A percentile compares a stretch with the other conserved stretches of the same genome.
Evolutionary conservation across 92 coral and sea anemone genomes (phyloP).

Genomic region (Zoanthus gigantus): DNA sequence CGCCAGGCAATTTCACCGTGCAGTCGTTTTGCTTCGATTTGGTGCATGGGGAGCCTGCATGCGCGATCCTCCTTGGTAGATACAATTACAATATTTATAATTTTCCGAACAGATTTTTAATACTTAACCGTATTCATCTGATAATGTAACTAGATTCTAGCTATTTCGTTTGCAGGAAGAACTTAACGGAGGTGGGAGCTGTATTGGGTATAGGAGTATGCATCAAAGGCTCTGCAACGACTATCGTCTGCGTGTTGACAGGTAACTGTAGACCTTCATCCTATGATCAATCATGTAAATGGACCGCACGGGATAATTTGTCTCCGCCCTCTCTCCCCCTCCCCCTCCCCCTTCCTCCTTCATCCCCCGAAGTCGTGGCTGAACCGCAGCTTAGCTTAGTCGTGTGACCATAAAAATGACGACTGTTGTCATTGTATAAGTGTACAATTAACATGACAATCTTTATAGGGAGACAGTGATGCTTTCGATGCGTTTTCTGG

Average conservation of each 20-base stretch:
- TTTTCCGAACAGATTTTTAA: not conserved
- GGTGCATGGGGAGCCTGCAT: not conserved
- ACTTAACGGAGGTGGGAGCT: constrained; percentile 27
- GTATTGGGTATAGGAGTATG: constrained; percentile 39
- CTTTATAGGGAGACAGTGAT: constrained; percentile 29
- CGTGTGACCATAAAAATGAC: constrained; percentile 22
- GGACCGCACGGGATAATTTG: constrained; percentile 1
- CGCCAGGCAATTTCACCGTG: not conserved
- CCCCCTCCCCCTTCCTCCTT: not conserved
- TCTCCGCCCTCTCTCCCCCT: too few species aligned
- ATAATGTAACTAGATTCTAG: not conserved
- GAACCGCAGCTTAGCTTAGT: not conserved
- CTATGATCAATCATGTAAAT: constrained; percentile 18
- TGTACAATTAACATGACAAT: constrained; percentile 29
- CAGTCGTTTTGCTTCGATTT: not conserved
- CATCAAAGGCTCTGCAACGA: constrained; percentile 31
- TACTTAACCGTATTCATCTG: not conserved
- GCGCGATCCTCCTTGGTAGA: constrained; percentile 10
- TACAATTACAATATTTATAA: not conserved
- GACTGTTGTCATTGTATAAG: constrained; percentile 21
- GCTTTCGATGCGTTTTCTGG: constrained; percentile 33
- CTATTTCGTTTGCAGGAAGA: constrained; percentile 26
- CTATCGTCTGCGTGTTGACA: constrained; percentile 35
- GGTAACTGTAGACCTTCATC: not conserved
- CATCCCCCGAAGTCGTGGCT: constrained; percentile 8